Evolutionary conservation across 1,140 invertebrate species (phyloP), one percentile per base, ranked within the genome.

Genomic region (Aphelenchoides avenae): DNA sequence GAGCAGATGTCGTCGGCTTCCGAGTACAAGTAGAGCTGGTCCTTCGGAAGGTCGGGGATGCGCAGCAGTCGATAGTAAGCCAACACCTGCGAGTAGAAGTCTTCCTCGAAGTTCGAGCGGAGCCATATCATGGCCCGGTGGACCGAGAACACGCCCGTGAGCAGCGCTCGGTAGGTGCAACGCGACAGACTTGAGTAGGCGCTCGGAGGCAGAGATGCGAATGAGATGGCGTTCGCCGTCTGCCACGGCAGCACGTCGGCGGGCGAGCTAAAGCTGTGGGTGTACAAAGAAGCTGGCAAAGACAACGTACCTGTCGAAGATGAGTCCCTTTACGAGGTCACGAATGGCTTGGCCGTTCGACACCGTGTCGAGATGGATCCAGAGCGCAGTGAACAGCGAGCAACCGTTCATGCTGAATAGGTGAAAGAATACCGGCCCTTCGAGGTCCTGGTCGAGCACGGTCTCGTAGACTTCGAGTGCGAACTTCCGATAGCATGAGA

Each of bases 381-480:
- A 74, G 5, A 68, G 47, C 11, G 67, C 59, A 6, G 48, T 81
- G 73, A 59, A 84, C 27, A 63, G 52, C 48, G 37, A 62, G 51
- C 43, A 80, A 41, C 87, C 87, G 13, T 87, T 87, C 76, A 88
- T 89, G 44, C 86, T 87, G 74, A 89, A 88, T 31, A 87, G 82
- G 61, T 88, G 87, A 69, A 88, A 85, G 49, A 88, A 85, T 34
- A 87, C 82, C 1, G 86, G 86, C 18, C 81, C 80, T 70, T 85
- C 82, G 29, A 87, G 80, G 64, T 83, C 84, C 68, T 85, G 81
- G 24, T 80, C 78, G 18, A 70, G 50, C 11, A 87, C 79, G 11
- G 87, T 72, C 68, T 86, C 83, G 0, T 88, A 77, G 13, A 88
- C 77, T 74, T 85, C 83, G 46, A 81, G 80, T 3, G 85, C 85